Base-by-base conservation (phyloP, 2,797 vertebrate species). In the Acanthiza pusilla region DNA sequence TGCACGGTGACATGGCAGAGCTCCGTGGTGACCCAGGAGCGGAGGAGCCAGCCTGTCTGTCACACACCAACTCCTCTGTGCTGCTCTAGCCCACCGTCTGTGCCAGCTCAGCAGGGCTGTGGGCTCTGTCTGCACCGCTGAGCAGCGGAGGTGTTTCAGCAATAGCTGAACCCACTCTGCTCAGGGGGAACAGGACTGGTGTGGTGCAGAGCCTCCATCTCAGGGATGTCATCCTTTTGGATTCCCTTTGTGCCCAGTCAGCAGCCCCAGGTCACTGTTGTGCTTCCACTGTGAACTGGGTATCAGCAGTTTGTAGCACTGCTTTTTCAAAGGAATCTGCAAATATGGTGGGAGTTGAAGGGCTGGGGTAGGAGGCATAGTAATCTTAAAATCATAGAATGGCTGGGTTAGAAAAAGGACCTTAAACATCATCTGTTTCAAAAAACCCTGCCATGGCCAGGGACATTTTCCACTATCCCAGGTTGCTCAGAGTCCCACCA, bases 41-140 rank as follows among this genome's bases (percentile, higher is more conserved):
- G 21, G 76, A 94, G 80, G 60, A 94, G 63, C 63, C 71, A 90
- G 81, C 57, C 78, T 91, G 77, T 94, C 90, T 95, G 80, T 82
- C 94, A 92, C 88, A 89, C 81, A 74, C 75, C 72, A 83, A 38
- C 71, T 80, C 74, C 32, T 58, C 50, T 14, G 29, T 11, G 3
- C 55, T 73, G 63, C 88, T 66, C 71, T 36, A 85, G 38, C 67
- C 63, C 84, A 34, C 67, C 43, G 71, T n/a, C 67, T 85, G 70
- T 62, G 78, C 60, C 71, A 77, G 74, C 67, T 92, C 71, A 63
- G 67, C 13, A 1, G 80, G 43, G 42, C 66, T 70, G n/a, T 63
- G 79, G 76, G 62, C 84, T 92, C 57, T 0, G 2, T 82, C 74
- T 86, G 61, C 62, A 15, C 65, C 7, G 5, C 75, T 32, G 57